Percentiles rank a stretch among this genome's conserved stretches.
Evolutionary conservation across 2,113 vertebrate genomes (phyloP).

Genomic region (Motacilla alba): DNA sequence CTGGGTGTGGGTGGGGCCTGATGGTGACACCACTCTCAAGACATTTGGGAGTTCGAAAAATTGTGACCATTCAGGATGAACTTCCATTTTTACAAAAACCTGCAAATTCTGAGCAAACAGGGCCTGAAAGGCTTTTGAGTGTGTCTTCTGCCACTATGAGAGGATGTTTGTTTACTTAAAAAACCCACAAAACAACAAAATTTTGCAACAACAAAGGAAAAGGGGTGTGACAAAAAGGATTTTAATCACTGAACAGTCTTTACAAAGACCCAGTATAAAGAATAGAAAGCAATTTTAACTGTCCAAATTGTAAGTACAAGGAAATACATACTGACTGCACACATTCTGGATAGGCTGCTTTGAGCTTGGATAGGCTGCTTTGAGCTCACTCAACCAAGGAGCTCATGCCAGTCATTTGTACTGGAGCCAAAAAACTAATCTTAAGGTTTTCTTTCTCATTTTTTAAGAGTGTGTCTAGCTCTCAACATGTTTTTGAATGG

Average conservation of each 20-base stretch:
- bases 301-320: neutral
- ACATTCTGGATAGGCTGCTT: neutral
- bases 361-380: neutral
- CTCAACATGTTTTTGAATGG: neutral
- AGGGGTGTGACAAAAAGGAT: neutral
- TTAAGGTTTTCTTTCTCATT: neutral
- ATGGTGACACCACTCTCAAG: neutral
- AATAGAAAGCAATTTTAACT: neutral
- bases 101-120: neutral
- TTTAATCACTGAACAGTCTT: neutral
- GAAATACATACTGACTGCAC: neutral
- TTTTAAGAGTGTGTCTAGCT: neutral
- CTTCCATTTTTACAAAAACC: neutral
- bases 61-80: neutral
- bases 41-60: neutral
- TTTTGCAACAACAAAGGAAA: neutral
- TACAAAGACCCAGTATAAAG: neutral
- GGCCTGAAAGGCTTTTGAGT: neutral
- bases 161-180: neutral
- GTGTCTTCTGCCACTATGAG: neutral
- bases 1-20: neutral
- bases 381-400: neutral
- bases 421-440: neutral
- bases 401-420: neutral
- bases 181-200: neutral